Evolutionary conservation across 2,888 invertebrate genomes (phyloP), one percentile per base, ranked within the genome.

Genomic region (Chydorus sphaericus): DNA sequence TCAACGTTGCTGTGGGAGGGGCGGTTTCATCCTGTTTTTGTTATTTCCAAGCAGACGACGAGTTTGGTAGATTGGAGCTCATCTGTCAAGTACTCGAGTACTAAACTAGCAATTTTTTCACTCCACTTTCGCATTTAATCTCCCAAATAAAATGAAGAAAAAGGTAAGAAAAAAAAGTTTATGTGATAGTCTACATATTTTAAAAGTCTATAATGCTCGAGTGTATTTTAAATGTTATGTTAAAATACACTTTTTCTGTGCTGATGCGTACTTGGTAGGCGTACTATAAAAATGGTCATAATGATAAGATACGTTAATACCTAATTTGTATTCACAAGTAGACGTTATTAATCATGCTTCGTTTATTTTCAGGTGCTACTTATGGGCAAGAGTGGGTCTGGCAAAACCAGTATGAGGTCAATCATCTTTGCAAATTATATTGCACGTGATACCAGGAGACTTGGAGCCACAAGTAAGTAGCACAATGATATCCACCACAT

Each of bases 341-440:
- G n/a, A n/a, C n/a, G n/a, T n/a, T n/a, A n/a, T n/a, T n/a, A n/a
- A n/a, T n/a, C n/a, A n/a, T n/a, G n/a, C n/a, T n/a, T n/a, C n/a
- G n/a, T n/a, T n/a, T n/a, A n/a, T 48, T 6, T 48, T 28, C 20
- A 98, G 92, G 97, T 99, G 50, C 75, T 98, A 59, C 75, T 98
- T 62, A 98, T 98, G 98, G 98, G 98, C 1, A 99, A 97, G 72
- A 96, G 94, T 78, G 97, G 98, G 10, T 93, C 96, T 23, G 98
- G 98, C 1, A 98, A 98, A 74, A 98, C 98, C 4, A 94, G 94
- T 69, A 98, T 98, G 98, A 79, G 98, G 63, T 96, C 93, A 55
- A 99, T 98, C 63, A 99, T 98, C 68, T 98, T 98, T 76, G 98
- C 98, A 20, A 99, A 98, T 73, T 99, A 98, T 68, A 97, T 98